phyloP scores from a whole-genome alignment of 2,113 vertebrate species.

The Edolisoma coerulescens region DNA sequence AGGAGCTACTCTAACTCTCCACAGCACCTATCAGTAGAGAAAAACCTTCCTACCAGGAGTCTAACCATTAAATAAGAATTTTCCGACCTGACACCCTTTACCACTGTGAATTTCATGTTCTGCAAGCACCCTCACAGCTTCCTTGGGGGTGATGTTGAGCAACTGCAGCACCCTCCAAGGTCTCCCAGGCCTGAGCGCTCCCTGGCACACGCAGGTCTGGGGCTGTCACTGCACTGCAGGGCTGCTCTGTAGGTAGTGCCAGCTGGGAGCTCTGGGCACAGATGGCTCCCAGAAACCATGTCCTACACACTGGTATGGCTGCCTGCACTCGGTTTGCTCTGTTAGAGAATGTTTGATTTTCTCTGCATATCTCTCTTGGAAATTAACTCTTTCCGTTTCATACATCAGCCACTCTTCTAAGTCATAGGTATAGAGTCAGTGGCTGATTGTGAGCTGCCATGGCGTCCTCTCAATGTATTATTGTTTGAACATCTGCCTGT shows the following conservation, averaged over 20 bases:
- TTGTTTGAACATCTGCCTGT: not conserved
- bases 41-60: not conserved
- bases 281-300: not conserved
- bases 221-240: not conserved
- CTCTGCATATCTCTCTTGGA: not conserved
- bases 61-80: not conserved
- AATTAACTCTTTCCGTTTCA: not conserved
- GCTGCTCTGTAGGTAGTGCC: not conserved
- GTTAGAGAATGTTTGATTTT: not conserved
- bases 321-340: not conserved
- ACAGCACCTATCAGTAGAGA: not conserved
- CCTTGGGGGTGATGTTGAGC: not conserved
- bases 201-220: fast-evolving
- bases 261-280: not conserved
- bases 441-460: not conserved
- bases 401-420: not conserved
- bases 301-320: fast-evolving
- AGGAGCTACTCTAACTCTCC: not conserved
- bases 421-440: not conserved
- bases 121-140: not conserved
- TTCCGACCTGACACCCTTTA: not conserved
- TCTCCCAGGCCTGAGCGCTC: not conserved
- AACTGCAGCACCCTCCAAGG: not conserved
- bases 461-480: not conserved
- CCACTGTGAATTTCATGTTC: not conserved